Evolutionary conservation across 1,140 invertebrate genomes (phyloP).

Genomic region (Copidosoma floridanum): DNA sequence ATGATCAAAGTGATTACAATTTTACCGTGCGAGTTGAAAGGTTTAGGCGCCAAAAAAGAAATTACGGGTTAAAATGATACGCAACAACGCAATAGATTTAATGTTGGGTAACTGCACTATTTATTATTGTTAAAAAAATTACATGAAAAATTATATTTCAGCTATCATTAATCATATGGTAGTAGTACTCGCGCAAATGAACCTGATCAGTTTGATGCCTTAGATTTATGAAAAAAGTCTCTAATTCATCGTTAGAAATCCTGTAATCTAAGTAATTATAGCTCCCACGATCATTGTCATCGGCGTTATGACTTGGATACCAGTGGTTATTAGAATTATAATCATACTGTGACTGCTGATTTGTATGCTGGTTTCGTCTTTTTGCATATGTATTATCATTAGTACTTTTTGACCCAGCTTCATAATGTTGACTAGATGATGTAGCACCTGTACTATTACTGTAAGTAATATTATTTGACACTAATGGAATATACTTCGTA

Average conservation of each 20-base stretch:
- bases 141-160: too few relatives aligned
- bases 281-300: constrained; percentile 5
- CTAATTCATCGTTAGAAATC: constrained; percentile 32
- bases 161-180: constrained; percentile 44
- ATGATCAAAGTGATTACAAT: too few relatives aligned
- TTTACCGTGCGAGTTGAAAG: too few relatives aligned
- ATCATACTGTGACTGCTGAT: too few relatives aligned
- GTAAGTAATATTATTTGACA: constrained; percentile 5
- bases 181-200: constrained; percentile 43
- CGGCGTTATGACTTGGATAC: not conserved
- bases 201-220: constrained; percentile 39
- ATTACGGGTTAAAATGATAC: too few relatives aligned
- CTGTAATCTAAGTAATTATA: constrained; percentile 18
- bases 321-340: not conserved
- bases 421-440: too few relatives aligned
- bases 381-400: not conserved
- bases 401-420: not conserved
- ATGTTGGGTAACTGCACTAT: too few relatives aligned
- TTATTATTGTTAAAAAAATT: too few relatives aligned
- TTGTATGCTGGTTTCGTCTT: not conserved
- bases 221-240: constrained; percentile 39
- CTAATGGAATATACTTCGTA: constrained; percentile 3
- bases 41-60: too few relatives aligned
- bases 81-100: too few relatives aligned
- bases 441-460: too few relatives aligned